These are phyloP conservation scores for Embiotoca jacksoni DNA, from an alignment of 2,113 vertebrate species.

Conservation along the genomic window DNA sequence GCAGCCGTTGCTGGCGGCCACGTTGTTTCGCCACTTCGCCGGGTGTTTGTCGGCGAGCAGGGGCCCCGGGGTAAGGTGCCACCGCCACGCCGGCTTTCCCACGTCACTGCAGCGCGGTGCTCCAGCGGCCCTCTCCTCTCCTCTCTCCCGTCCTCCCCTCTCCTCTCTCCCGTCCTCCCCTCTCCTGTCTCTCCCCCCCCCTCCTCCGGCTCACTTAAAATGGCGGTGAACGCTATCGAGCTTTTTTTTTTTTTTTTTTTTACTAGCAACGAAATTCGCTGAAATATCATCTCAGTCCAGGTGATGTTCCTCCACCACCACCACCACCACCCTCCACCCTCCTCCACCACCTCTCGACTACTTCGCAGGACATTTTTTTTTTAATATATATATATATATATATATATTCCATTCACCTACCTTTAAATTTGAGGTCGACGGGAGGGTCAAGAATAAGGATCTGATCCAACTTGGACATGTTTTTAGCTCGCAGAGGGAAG, in stretches of 20 bases:
- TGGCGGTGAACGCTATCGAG: slow-evolving; percentile 78
- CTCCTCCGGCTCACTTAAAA: slow-evolving; percentile 77
- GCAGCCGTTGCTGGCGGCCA: not conserved
- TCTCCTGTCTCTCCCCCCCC: too few relatives aligned
- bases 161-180: too few relatives aligned
- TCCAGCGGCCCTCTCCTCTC: slow-evolving; percentile 60
- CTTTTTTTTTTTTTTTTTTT: not conserved
- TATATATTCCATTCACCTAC: slow-evolving; percentile 82
- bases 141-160: too few relatives aligned
- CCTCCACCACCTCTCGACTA: not conserved
- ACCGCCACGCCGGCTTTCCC: slow-evolving; percentile 44
- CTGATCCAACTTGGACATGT: slow-evolving; percentile 95
- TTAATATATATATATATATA: not conserved
- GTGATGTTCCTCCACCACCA: not conserved
- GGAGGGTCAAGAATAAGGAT: slow-evolving; percentile 92
- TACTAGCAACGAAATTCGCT: slow-evolving; percentile 58
- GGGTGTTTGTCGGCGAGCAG: slow-evolving; percentile 30
- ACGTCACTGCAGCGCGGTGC: slow-evolving; percentile 73
- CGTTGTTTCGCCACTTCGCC: not conserved
- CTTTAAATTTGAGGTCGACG: slow-evolving; percentile 95
- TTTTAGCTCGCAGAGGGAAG: slow-evolving; percentile 73
- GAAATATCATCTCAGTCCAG: slow-evolving; percentile 44
- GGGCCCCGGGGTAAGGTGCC: not conserved
- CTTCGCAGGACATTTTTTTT: not conserved
- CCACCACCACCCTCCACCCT: too few relatives aligned